Conservation (phyloP, 2,113 vertebrate species). For the Lipophrys pholis region DNA sequence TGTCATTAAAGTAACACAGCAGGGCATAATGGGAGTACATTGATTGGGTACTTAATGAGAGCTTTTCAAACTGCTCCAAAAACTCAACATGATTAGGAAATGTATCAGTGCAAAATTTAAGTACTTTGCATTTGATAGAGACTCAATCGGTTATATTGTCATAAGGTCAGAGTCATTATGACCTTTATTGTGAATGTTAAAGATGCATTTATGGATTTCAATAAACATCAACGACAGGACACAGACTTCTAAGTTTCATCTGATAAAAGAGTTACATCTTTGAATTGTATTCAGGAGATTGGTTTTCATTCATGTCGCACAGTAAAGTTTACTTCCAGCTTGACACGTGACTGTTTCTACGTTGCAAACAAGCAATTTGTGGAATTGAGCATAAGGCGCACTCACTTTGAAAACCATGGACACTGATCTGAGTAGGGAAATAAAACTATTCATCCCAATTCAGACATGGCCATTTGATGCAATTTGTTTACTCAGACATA, state of each 20-base stretch:
- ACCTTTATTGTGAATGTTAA: neutral
- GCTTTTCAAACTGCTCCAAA: neutral
- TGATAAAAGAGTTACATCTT: too few species aligned
- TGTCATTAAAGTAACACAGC: neutral
- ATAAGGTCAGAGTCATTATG: neutral
- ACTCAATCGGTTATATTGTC: neutral
- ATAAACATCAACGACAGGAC: neutral
- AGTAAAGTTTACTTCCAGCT: neutral
- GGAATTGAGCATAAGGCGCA: neutral
- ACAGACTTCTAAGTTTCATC: too few species aligned
- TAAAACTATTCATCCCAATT: conserved; percentile 1
- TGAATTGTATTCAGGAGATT: too few species aligned
- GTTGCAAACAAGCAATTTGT: neutral
- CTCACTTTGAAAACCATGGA: neutral
- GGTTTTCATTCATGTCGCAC: neutral
- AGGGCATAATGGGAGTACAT: neutral
- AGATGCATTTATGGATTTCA: neutral
- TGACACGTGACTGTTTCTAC: neutral
- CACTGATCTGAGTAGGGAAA: neutral
- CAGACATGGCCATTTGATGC: conserved; percentile 1
- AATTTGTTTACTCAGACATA: conserved; percentile 2
- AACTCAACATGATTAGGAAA: neutral
- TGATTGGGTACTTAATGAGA: neutral
- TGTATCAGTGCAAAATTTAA: neutral
- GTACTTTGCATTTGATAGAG: neutral